Evolutionary conservation across 2,888 invertebrate species (phyloP).

Genomic region (Pogonocherus hispidulus): DNA sequence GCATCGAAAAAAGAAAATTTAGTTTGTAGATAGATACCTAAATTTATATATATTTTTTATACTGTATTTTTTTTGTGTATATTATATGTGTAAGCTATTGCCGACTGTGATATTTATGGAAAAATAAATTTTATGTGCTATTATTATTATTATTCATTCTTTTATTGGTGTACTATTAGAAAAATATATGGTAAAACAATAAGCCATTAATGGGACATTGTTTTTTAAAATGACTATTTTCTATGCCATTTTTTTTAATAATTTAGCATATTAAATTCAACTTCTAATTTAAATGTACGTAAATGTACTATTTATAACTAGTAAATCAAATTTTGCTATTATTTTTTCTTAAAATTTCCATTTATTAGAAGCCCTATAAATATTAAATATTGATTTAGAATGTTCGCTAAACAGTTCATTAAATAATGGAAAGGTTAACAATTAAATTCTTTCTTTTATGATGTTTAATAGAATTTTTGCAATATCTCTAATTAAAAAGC

Average conservation of each 20-base stretch:
- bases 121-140: conserved; percentile 20
- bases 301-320: conserved; percentile 9
- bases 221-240: background rate
- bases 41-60: conserved; percentile 9
- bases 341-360: conserved; percentile 21
- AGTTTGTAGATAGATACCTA: conserved; percentile 40
- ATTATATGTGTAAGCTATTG: conserved; percentile 7
- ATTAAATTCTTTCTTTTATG: conserved; percentile 1
- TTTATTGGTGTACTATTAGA: background rate
- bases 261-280: conserved; percentile 6
- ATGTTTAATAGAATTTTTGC: background rate
- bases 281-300: conserved; percentile 18
- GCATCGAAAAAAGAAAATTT: conserved; percentile 54
- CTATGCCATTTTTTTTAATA: background rate
- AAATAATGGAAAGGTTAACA: conserved; percentile 10
- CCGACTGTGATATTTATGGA: conserved; percentile 24
- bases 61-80: conserved; percentile 2
- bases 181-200: background rate
- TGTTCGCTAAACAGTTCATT: conserved; percentile 15
- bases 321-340: conserved; percentile 5
- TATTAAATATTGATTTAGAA: conserved; percentile 13
- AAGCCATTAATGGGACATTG: background rate
- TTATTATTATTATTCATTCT: background rate
- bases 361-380: conserved; percentile 1
- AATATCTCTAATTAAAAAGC: background rate